Evolutionary conservation across 2,113 vertebrate genomes (phyloP).

Genomic region (Sturnus vulgaris): DNA sequence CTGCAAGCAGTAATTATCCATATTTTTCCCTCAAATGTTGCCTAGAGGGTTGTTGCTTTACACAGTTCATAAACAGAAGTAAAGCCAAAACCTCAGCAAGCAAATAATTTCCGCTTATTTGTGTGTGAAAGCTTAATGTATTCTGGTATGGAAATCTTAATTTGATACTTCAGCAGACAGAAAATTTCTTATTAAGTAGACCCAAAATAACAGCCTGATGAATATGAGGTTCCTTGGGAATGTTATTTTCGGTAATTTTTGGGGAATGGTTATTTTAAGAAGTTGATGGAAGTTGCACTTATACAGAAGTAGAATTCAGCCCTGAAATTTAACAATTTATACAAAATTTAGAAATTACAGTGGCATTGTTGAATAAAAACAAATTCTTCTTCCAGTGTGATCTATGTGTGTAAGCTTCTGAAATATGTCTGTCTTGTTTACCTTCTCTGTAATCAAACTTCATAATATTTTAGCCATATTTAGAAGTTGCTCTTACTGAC

Average conservation of each 20-base stretch:
- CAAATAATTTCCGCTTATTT: neutral
- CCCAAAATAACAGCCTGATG: neutral
- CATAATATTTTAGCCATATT: neutral
- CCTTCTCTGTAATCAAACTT: neutral
- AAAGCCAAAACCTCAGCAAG: conserved; percentile 3
- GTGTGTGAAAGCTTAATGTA: neutral
- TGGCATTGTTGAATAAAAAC: neutral
- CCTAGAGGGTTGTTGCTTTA: conserved; percentile 20
- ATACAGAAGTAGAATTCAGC: neutral
- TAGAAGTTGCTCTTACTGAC: neutral
- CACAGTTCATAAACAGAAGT: neutral
- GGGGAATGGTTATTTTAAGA: neutral
- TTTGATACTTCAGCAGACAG: neutral
- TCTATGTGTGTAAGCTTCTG: neutral
- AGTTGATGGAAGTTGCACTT: neutral
- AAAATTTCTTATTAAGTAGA: neutral
- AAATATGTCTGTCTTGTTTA: neutral
- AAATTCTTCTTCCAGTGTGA: neutral
- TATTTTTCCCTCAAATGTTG: neutral
- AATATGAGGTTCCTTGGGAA: neutral
- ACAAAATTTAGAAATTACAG: neutral
- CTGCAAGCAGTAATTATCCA: conserved; percentile 2
- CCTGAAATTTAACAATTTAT: neutral
- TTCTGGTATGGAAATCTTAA: neutral
- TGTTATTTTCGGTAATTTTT: neutral